phyloP scores from a whole-genome alignment of 2,797 vertebrate species.

The Squalus acanthias region DNA sequence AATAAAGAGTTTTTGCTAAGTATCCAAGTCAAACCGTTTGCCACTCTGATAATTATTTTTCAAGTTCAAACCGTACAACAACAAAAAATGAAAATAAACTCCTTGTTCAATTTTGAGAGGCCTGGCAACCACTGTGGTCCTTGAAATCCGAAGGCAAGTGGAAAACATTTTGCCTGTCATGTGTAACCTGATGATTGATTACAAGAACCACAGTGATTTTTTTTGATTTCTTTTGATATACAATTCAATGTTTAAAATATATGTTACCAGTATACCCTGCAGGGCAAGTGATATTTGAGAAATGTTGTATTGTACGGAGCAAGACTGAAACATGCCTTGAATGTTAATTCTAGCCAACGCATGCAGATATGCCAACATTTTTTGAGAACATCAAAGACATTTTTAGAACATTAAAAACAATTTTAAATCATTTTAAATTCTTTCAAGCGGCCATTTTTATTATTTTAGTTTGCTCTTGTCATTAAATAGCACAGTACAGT shows the following conservation, averaged over 20 bases:
- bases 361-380: not conserved
- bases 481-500: not conserved
- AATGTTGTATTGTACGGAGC: not conserved
- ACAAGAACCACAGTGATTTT: not conserved
- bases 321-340: constrained; percentile 10
- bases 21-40: not conserved
- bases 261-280: not conserved
- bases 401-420: not conserved
- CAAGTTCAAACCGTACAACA: not conserved
- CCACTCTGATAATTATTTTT: not conserved
- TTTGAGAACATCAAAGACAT: not conserved
- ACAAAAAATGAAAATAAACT: not conserved
- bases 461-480: not conserved
- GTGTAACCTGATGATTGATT: not conserved
- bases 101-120: not conserved
- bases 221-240: not conserved
- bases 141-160: not conserved
- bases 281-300: constrained; percentile 23
- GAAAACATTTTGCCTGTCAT: constrained; percentile 5
- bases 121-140: not conserved
- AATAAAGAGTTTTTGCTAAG: not conserved
- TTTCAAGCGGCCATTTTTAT: not conserved
- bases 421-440: not conserved
- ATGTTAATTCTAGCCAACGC: constrained; percentile 23
- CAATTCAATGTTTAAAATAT: not conserved